Evolutionary conservation across 2,113 vertebrate genomes (phyloP), one percentile per base, ranked within the genome.

Genomic region (Istiophorus platypterus): DNA sequence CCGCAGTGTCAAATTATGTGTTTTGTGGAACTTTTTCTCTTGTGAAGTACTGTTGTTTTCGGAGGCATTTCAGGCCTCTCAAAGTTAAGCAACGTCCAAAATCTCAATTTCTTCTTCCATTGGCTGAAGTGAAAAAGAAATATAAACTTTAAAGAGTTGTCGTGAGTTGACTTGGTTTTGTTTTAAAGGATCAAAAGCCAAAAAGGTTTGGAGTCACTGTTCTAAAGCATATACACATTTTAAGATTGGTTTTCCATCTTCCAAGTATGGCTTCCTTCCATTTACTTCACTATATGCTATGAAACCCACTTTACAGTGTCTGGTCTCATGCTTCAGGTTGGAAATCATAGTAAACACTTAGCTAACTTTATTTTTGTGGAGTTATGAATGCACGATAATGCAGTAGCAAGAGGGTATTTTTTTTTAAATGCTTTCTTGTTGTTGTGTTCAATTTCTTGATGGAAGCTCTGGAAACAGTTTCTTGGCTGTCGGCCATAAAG

Each of bases 361-460:
- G 45, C 15, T 5, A 17, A 47, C 17, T 17, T 47, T 49, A 49
- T 49, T 49, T 49, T 8, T 20, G 47, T 20, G 20, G 6, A 20
- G 18, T 49, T 49, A 17, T n/a, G 17, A 17, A 56, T 17, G 7
- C 11, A 34, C 13, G 20, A 22, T 26, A 18, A 37, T 10, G 5
- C 7, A 57, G 24, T 13, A 22, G 15, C 12, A 31, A 18, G 10
- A 8, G 49, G 22, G 49, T 65, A 0, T n/a, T 49, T 65, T 10
- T 22, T 64, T 26, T 5, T 7, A 42, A 56, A 76, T 1, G 7
- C 20, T 9, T 49, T 22, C 5, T 31, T 62, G 29, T 9, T 58
- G 42, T 29, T 80, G 58, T 26, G 49, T 65, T 72, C 15, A 72
- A n/a, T 10, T 56, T 72, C 5, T 49, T n/a, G 12, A 17, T 39